Base-by-base conservation (phyloP, 2,113 vertebrate genomes). In the Pseudorectes ferrugineus region DNA sequence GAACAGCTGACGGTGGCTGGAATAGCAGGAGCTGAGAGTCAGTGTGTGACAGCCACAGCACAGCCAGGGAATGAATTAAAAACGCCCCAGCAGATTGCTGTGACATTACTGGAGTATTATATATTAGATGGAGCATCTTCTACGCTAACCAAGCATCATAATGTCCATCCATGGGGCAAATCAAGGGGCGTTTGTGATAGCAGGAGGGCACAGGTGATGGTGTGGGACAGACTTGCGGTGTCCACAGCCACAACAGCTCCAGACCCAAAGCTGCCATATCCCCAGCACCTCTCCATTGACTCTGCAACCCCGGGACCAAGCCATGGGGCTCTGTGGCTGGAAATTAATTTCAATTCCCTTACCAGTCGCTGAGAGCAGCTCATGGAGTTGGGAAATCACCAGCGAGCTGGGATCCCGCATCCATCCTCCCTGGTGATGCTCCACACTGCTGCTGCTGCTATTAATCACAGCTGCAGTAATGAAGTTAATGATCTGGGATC, bases 391-490 rank as follows among this genome's bases (percentile, higher is more conserved):
- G 65, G 68, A 65, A 66, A 61, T 87, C 28, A 38, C 45, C 0
- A 10, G 25, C 0, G 0, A 82, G 67, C 62, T 76, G 59, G 62
- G 48, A 93, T 82, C 48, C 26, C 0, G 0, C 35, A 59, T 81
- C 85, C 70, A 4, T 49, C 66, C 85, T 88, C 74, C 78, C 91
- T 59, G 54, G 61, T 2, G 31, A 33, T 49, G 77, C 72, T 91
- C 58, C 92, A 63, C 9, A 1, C 89, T 79, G 65, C 85, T 76
- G 74, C 84, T 1, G 0, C 92, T 85, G 92, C 86, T 73, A 23
- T 95, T 95, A 94, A 91, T 95, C 90, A 95, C 25, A 3, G 74
- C 93, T 82, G 57, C 85, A 79, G 52, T 85, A 90, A 92, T 70
- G 75, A 90, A 88, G 62, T 83, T 72, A 88, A 93, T 65, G 94